Base-by-base conservation (phyloP, 2,113 vertebrate species). In the Isichthys henryi region DNA sequence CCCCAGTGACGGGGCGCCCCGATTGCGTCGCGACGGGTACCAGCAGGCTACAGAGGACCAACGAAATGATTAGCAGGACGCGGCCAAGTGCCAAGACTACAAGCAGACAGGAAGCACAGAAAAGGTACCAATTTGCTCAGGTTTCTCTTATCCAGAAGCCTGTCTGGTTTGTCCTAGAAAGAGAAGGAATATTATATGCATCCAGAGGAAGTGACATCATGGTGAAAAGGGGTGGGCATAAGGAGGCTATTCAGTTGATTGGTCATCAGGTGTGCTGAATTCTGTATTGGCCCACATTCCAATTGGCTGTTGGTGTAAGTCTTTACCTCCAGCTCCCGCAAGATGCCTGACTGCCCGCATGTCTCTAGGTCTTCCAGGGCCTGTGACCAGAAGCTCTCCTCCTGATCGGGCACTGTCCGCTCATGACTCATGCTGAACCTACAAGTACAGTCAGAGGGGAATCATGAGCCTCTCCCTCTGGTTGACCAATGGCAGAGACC, bases 331-430 rank as follows among this genome's bases (percentile, higher is more conserved):
- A 99, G 97, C 94, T 99, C 98, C 93, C 98, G 94, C 84, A 99
- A 97, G 94, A 99, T 99, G 90, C 98, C 98, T 8, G 98, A 99
- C 92, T 99, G 98, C 50, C 98, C 98, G 31, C 98, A 99, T 7
- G 98, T 99, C 94, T 99, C 98, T 93, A 99, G 95, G 90, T 99
- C 98, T 92, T 99, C 98, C 93, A 99, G 96, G 0, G 98, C 98
- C 94, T 99, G 98, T 91, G 98, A 99, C 98, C 98, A 99, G 95
- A 99, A 99, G 93, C 97, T 99, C 95, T 99, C 98, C 90, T 99
- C 98, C 93, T 99, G 98, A 93, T 99, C 98, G 0, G 96, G 96
- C 93, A 99, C 98, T 0, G 96, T 95, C 80, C 96, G 96, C 23
- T 98, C 97, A 0, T 97, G 96, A 21, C 96, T 94, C 88, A 97